A percentile compares a stretch with the other conserved stretches of the same genome.
phyloP scores from a whole-genome alignment of 2,888 invertebrate species.

The Lycophotia porphyrea region DNA sequence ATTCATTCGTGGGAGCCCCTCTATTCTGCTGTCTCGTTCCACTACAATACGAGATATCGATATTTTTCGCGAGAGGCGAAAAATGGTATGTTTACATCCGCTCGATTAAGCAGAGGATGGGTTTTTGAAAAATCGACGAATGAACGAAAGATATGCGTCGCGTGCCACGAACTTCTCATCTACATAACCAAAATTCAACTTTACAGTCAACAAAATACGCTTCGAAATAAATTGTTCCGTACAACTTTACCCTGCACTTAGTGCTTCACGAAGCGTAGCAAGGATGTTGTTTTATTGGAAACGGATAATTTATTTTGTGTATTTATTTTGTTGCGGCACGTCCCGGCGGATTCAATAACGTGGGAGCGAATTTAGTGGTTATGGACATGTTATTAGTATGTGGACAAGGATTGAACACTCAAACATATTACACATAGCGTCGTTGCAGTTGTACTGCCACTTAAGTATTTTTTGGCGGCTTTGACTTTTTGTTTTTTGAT shows the following conservation, averaged over 20 bases:
- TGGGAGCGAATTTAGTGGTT: slow-evolving; percentile 75
- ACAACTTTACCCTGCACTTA: slow-evolving; percentile 65
- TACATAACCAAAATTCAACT: slow-evolving; percentile 63
- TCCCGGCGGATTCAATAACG: slow-evolving; percentile 81
- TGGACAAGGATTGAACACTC: slow-evolving; percentile 27
- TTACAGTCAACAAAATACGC: slow-evolving; percentile 64
- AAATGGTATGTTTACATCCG: slow-evolving; percentile 88
- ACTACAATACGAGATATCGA: slow-evolving; percentile 82
- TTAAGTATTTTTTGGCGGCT: too few species aligned
- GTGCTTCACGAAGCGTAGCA: slow-evolving; percentile 77
- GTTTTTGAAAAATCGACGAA: slow-evolving; percentile 84
- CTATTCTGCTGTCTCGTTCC: slow-evolving; percentile 74
- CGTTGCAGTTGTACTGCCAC: too few species aligned
- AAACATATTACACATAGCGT: background rate
- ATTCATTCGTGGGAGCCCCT: slow-evolving; percentile 85
- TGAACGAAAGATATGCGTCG: slow-evolving; percentile 76
- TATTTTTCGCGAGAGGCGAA: slow-evolving; percentile 85
- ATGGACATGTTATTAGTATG: slow-evolving; percentile 54
- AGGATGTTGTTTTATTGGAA: slow-evolving; percentile 88
- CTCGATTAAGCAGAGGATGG: slow-evolving; percentile 87
- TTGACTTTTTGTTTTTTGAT: too few species aligned
- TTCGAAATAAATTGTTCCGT: slow-evolving; percentile 58
- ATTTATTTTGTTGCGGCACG: slow-evolving; percentile 86
- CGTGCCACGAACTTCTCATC: slow-evolving; percentile 71
- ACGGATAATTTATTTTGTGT: slow-evolving; percentile 89